Conservation (phyloP, 2,888 invertebrate genomes). For the Cataglyphis altisquamis region DNA sequence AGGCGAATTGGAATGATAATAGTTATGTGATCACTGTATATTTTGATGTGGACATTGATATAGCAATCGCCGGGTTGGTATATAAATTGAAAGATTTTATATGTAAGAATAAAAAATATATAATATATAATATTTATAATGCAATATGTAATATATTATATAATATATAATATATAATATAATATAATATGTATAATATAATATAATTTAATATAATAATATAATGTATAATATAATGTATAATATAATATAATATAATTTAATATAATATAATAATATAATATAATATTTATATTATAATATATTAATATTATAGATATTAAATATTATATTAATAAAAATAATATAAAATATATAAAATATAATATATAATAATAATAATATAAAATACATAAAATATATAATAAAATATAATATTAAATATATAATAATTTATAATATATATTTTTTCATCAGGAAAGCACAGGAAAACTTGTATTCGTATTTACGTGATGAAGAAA, state of each 20-base stretch:
- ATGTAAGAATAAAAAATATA: not conserved
- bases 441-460: slow-evolving; percentile 78
- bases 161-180: not conserved
- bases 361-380: no score
- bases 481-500: slow-evolving; percentile 76
- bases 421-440: not conserved
- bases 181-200: no score
- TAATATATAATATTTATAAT: not conserved
- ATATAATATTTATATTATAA: no score
- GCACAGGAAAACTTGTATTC: slow-evolving; percentile 83
- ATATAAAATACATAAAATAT: no score
- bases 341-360: no score
- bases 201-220: no score
- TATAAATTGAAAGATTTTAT: not conserved
- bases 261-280: no score
- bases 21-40: slow-evolving; percentile 76
- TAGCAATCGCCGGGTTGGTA: slow-evolving; percentile 85
- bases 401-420: not conserved
- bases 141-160: not conserved
- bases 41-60: slow-evolving; percentile 82
- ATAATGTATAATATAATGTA: no score
- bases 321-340: no score
- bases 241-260: no score
- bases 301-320: no score
- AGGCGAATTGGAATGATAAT: slow-evolving; percentile 74